These are phyloP conservation scores for Lasioglossum malachurum DNA, from an alignment of 2,888 invertebrate species.

Conservation along the genomic window DNA sequence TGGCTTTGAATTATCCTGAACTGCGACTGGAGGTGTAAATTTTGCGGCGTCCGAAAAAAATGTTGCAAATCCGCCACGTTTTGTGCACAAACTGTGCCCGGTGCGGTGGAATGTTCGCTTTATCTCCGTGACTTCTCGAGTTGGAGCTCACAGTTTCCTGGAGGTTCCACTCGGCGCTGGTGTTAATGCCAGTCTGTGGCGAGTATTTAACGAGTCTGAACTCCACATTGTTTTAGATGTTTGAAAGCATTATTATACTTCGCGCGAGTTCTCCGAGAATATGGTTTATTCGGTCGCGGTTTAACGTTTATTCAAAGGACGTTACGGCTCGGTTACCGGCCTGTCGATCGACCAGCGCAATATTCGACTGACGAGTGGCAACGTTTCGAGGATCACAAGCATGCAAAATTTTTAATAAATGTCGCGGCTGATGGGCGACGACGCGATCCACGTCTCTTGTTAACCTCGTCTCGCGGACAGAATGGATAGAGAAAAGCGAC, in stretches of 20 bases:
- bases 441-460: not conserved
- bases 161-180: not conserved
- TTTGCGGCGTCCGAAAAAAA: not conserved
- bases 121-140: constrained; percentile 1
- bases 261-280: not conserved
- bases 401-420: constrained; percentile 11
- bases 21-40: not conserved
- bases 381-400: not conserved
- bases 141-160: not conserved
- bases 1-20: not conserved
- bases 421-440: not conserved
- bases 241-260: constrained; percentile 1
- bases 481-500: not conserved
- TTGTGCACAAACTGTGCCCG: not conserved
- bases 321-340: not conserved
- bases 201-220: constrained; percentile 11
- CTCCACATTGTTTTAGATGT: not conserved
- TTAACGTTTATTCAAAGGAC: not conserved
- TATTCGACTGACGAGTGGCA: not conserved
- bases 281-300: not conserved
- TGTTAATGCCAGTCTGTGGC: constrained; percentile 2
- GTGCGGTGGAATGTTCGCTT: not conserved
- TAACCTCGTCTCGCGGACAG: not conserved
- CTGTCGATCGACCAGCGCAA: not conserved
- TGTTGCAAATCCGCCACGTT: not conserved